Evolutionary conservation across 1,140 invertebrate species (phyloP).

Genomic region (Cyphomyrmex costatus): DNA sequence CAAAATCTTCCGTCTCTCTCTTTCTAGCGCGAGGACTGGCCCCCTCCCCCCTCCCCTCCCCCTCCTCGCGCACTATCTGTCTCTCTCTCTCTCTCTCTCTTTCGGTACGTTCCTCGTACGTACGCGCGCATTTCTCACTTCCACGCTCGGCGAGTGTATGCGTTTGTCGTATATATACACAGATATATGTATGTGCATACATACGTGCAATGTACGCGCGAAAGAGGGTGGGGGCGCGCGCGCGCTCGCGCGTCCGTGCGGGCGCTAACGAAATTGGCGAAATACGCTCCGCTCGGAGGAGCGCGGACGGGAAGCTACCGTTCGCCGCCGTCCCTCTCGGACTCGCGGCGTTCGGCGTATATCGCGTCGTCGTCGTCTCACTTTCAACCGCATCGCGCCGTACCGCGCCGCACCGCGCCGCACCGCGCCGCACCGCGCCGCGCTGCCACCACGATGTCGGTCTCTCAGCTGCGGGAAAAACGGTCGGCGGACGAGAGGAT

Average conservation of each 20-base stretch:
- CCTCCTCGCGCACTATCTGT: no score
- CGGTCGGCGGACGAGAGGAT: conserved; percentile 58
- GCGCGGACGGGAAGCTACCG: conserved; percentile 25
- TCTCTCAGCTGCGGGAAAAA: conserved; percentile 51
- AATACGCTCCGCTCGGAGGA: conserved; percentile 69
- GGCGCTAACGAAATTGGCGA: conserved; percentile 75
- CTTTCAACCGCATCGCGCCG: conserved; percentile 52
- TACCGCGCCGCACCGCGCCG: conserved; percentile 7
- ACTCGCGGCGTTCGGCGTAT: conserved; percentile 22
- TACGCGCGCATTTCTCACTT: conserved; percentile 39
- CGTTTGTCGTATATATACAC: neutral
- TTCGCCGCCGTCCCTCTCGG: conserved; percentile 41
- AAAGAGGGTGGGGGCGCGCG: conserved; percentile 10
- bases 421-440: conserved; percentile 9
- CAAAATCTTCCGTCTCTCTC: conserved; percentile 75
- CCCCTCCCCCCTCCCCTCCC: no score
- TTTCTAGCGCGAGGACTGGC: conserved; percentile 33
- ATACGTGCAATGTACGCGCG: neutral
- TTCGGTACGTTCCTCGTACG: conserved; percentile 49
- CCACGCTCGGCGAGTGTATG: neutral
- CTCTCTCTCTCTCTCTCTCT: conserved; percentile 58
- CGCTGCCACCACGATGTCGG: conserved; percentile 18
- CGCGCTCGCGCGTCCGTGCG: conserved; percentile 57
- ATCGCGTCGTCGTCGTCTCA: conserved; percentile 41
- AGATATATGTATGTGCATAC: neutral